Percentiles rank a stretch among this genome's conserved stretches.
These are phyloP conservation scores for Mystacornis crossleyi DNA, from an alignment of 2,113 vertebrate species.

Conservation along the genomic window DNA sequence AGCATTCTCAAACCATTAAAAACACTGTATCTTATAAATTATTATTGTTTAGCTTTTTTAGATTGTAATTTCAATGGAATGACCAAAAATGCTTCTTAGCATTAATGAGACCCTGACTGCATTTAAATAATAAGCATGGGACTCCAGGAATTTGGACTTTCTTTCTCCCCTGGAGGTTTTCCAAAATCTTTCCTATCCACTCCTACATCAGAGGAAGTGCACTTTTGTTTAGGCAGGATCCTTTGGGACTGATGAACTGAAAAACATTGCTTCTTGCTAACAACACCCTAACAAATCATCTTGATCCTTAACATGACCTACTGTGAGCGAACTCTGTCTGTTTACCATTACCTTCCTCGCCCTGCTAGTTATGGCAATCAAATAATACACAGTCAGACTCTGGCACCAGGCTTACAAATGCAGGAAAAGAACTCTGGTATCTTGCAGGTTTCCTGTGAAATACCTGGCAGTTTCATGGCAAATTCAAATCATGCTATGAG, in stretches of 20 bases:
- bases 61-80: background rate
- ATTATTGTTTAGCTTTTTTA: background rate
- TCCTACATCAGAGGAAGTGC: background rate
- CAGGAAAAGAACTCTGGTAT: background rate
- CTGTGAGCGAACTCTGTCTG: background rate
- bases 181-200: background rate
- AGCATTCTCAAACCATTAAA: background rate
- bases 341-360: background rate
- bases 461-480: background rate
- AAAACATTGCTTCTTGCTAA: background rate
- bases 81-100: background rate
- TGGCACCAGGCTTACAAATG: background rate
- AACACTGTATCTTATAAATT: background rate
- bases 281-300: conserved; percentile 1
- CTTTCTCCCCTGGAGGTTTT: background rate
- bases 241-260: background rate
- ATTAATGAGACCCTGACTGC: background rate
- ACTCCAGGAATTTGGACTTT: background rate
- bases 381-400: background rate
- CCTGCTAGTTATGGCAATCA: background rate
- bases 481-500: background rate
- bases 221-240: conserved; percentile 12
- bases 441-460: background rate
- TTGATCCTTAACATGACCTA: background rate
- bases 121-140: background rate